Evolutionary conservation across 2,797 vertebrate genomes (phyloP), one percentile per base, ranked within the genome.

Genomic region (Trematomus bernacchii): DNA sequence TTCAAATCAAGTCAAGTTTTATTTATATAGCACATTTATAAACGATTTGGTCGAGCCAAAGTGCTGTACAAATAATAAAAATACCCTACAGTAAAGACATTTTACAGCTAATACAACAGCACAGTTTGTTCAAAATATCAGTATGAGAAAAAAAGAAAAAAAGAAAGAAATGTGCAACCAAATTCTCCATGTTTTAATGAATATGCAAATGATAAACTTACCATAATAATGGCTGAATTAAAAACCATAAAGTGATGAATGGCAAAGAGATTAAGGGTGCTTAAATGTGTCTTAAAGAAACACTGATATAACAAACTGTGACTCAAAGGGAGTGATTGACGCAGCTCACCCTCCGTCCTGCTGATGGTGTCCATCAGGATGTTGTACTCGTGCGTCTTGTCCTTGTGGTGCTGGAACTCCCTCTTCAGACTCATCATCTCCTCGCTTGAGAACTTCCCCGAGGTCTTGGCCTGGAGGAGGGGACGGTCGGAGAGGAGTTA

Each of bases 341-440:
- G 1, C 2, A 4, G 55, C 86, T 87, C 86, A 99, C 98, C 98
- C 94, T 97, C 97, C 0, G 96, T 95, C 76, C 97, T 93, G 94
- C 96, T 97, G 87, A 98, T 92, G 0, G 97, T 96, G 59, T 98
- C 97, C 86, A 99, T 94, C 33, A 99, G 92, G 61, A 97, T 94
- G 44, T 95, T 97, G 85, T 99, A 99, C 87, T 99, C 98, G 0
- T 65, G 94, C 52, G 96, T 93, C 85, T 98, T 99, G 86, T 99
- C 98, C 76, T 94, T 96, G 89, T 99, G 97, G 88, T 99, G 98
- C 79, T 95, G 94, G 75, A 99, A 96, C 87, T 99, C 98, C 83
- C 96, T 92, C 93, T 95, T 96, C 44, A 99, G 94, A 83, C 91
- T 98, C 85, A 91, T 93, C 85, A 99, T 0, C 69, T 99, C 98